Evolutionary conservation across 1,140 invertebrate genomes (phyloP).

Genomic region (Neuroterus valhalla): DNA sequence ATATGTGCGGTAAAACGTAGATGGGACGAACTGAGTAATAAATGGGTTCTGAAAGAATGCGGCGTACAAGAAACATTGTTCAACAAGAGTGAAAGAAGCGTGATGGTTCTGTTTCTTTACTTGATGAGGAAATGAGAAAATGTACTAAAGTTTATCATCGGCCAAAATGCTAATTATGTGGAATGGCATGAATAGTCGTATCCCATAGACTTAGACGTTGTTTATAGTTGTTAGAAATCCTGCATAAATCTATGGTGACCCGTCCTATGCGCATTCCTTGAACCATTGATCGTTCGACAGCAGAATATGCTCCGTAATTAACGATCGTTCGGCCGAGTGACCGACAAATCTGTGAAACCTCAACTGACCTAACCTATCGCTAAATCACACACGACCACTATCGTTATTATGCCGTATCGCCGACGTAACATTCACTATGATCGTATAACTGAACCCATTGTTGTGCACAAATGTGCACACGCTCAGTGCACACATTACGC

Average conservation of each 20-base stretch:
- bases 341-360: slow-evolving; percentile 35
- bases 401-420: slow-evolving; percentile 30
- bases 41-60: too few species aligned
- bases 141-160: too few species aligned
- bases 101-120: too few species aligned
- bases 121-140: too few species aligned
- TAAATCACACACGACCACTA: slow-evolving; percentile 31
- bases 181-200: slow-evolving; percentile 42
- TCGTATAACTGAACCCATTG: background rate
- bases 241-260: slow-evolving; percentile 47
- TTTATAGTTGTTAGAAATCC: slow-evolving; percentile 47
- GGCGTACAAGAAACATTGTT: too few species aligned
- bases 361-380: slow-evolving; percentile 12
- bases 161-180: slow-evolving; percentile 10
- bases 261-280: slow-evolving; percentile 43
- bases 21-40: too few species aligned
- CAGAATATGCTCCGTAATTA: slow-evolving; percentile 50
- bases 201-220: slow-evolving; percentile 43
- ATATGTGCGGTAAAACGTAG: too few species aligned
- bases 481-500: background rate
- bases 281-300: slow-evolving; percentile 47
- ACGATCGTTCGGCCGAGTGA: slow-evolving; percentile 41
- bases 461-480: background rate
- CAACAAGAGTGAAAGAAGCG: too few species aligned
- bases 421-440: slow-evolving; percentile 28